These are phyloP conservation scores for Oasisia sp. DNA, from an alignment of 2,888 invertebrate species.

Conservation along the genomic window DNA sequence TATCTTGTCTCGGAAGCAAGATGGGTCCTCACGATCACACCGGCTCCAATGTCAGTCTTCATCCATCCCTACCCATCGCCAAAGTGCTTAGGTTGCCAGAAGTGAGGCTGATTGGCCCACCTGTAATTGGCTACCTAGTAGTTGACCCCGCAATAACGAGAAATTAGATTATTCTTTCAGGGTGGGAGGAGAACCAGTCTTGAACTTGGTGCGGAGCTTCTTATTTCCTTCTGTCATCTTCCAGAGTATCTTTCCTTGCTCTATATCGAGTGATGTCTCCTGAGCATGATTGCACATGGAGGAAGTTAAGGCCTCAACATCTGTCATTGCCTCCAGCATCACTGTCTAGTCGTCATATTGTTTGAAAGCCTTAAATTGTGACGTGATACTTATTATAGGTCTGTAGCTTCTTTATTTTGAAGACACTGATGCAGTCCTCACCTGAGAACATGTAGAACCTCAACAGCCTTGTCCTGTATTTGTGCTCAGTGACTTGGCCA, in stretches of 20 bases:
- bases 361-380: too few species aligned
- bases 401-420: too few species aligned
- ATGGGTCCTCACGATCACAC: constrained; percentile 23
- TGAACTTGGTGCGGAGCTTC: constrained; percentile 31
- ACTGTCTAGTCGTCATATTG: constrained; percentile 19
- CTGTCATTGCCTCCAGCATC: neutral
- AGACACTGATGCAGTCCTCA: too few species aligned
- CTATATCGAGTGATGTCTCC: constrained; percentile 25
- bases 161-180: constrained; percentile 4
- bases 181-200: constrained; percentile 36
- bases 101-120: neutral
- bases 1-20: neutral
- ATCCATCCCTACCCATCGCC: constrained; percentile 22
- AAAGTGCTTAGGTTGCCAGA: constrained; percentile 18
- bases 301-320: constrained; percentile 29
- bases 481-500: too few species aligned
- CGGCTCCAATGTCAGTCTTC: constrained; percentile 24
- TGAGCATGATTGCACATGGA: constrained; percentile 5
- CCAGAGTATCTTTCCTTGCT: constrained; percentile 24
- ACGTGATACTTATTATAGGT: too few species aligned
- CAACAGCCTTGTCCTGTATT: too few species aligned
- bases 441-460: too few species aligned
- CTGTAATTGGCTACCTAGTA: constrained; percentile 24
- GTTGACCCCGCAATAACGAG: constrained; percentile 29
- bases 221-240: constrained; percentile 36